phyloP scores from a whole-genome alignment of 2,113 vertebrate genomes.

The Callopanchax toddi region DNA sequence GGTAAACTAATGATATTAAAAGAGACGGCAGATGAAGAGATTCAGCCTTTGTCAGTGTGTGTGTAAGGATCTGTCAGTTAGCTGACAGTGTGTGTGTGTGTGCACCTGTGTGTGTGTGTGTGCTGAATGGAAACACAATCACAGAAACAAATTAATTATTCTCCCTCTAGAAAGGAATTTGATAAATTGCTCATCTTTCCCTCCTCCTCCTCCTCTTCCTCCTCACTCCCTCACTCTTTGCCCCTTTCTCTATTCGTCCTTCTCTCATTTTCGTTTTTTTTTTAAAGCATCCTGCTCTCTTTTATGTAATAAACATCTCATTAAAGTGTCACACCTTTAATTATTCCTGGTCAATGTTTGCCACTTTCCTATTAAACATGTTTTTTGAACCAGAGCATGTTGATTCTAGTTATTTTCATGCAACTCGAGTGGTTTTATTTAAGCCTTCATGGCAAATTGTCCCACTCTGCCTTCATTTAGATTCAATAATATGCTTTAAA shows the following conservation, averaged over 20 bases:
- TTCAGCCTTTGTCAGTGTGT: slow-evolving; percentile 8
- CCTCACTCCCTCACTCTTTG: slow-evolving; percentile 13
- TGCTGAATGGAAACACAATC: slow-evolving; percentile 74
- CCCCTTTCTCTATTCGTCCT: slow-evolving; percentile 23
- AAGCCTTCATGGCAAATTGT: slow-evolving; percentile 25
- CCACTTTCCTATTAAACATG: too few relatives aligned
- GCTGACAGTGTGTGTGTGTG: slow-evolving; percentile 21
- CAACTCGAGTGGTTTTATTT: slow-evolving; percentile 28
- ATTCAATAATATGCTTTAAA: slow-evolving; percentile 71
- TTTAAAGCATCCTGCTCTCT: slow-evolving; percentile 33
- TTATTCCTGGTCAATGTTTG: slow-evolving; percentile 68
- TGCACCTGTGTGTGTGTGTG: slow-evolving; percentile 30
- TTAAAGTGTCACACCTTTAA: slow-evolving; percentile 73
- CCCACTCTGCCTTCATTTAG: slow-evolving; percentile 40
- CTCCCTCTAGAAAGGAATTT: slow-evolving; percentile 73
- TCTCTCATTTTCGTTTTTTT: slow-evolving; percentile 25
- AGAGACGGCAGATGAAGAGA: slow-evolving; percentile 12
- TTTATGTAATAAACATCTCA: slow-evolving; percentile 73
- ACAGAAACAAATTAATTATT: slow-evolving; percentile 86
- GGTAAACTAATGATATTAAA: slow-evolving; percentile 28
- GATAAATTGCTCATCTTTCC: slow-evolving; percentile 80
- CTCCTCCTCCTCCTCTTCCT: too few relatives aligned
- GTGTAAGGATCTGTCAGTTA: slow-evolving; percentile 23
- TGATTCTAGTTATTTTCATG: slow-evolving; percentile 7
- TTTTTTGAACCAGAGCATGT: not conserved